These are phyloP conservation scores for Calliscelio sp. DNA, from an alignment of 2,888 invertebrate genomes.

Conservation along the genomic window DNA sequence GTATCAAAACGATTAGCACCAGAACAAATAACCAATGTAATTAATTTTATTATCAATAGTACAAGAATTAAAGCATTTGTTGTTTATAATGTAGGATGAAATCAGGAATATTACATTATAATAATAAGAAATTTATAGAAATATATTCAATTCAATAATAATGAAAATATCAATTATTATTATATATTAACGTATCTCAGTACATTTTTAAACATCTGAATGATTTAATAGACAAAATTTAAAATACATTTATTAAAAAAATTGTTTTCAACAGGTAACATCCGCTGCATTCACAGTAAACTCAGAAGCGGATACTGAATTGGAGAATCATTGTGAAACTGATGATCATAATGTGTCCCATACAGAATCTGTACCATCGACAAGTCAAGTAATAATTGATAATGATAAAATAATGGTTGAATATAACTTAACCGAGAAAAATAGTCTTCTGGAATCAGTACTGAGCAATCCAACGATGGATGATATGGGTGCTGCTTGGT, in stretches of 20 bases:
- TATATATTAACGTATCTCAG: no score
- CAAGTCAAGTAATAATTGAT: conserved; percentile 78
- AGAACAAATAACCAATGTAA: conserved; percentile 68
- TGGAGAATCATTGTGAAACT: conserved; percentile 77
- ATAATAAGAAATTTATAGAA: no score
- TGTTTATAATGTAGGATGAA: no score
- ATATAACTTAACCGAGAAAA: conserved; percentile 82
- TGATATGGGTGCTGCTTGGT: conserved; percentile 83
- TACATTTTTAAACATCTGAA: no score
- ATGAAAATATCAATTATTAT: no score
- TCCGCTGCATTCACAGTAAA: conserved; percentile 76
- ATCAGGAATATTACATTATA: no score
- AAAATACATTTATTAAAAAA: neutral
- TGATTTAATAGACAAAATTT: no score
- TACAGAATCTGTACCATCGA: conserved; percentile 78
- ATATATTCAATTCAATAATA: no score
- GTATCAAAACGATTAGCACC: conserved; percentile 79
- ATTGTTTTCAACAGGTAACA: conserved; percentile 74
- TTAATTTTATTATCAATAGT: no score
- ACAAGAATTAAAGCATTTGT: no score
- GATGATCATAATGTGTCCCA: conserved; percentile 73
- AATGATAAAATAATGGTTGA: conserved; percentile 80
- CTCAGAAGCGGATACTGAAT: conserved; percentile 75
- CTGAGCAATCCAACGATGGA: conserved; percentile 83
- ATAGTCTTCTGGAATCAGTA: conserved; percentile 80